phyloP scores from a whole-genome alignment of 2,888 invertebrate genomes.

The Tenodera sinensis region DNA sequence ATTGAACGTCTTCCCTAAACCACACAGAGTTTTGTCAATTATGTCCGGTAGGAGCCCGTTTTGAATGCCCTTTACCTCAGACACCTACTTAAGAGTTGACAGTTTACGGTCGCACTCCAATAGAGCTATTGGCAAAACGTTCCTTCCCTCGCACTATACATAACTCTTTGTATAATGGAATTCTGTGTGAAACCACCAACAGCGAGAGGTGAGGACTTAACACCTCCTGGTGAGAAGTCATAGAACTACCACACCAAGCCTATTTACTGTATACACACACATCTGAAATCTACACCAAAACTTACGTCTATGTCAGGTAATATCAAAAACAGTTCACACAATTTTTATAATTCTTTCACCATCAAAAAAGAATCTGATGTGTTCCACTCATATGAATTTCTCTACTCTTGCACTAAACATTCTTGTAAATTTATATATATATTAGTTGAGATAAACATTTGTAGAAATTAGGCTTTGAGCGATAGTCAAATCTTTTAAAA shows the following conservation, averaged over 20 bases:
- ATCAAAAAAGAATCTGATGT: too few relatives aligned
- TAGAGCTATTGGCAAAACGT: constrained; percentile 4
- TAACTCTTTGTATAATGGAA: constrained; percentile 25
- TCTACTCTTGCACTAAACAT: too few relatives aligned
- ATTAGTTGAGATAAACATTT: too few relatives aligned
- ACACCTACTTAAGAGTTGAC: constrained; percentile 2
- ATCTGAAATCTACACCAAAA: too few relatives aligned
- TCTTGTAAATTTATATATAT: too few relatives aligned
- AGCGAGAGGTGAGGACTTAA: neutral
- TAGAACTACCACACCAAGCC: neutral
- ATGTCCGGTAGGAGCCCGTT: neutral
- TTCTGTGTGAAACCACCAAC: neutral
- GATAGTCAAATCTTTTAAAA: too few relatives aligned
- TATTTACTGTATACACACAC: too few relatives aligned
- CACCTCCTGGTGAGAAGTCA: neutral
- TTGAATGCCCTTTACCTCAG: neutral
- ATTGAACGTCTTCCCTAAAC: constrained; percentile 8
- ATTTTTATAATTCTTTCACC: too few relatives aligned
- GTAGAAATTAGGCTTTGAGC: too few relatives aligned
- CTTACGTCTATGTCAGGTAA: too few relatives aligned
- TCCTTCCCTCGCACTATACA: neutral
- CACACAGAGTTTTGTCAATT: neutral
- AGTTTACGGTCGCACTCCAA: neutral
- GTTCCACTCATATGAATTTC: too few relatives aligned
- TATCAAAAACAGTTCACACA: too few relatives aligned